These are phyloP conservation scores for Bombus pascuorum DNA, from an alignment of 1,140 invertebrate genomes.

Conservation along the genomic window DNA sequence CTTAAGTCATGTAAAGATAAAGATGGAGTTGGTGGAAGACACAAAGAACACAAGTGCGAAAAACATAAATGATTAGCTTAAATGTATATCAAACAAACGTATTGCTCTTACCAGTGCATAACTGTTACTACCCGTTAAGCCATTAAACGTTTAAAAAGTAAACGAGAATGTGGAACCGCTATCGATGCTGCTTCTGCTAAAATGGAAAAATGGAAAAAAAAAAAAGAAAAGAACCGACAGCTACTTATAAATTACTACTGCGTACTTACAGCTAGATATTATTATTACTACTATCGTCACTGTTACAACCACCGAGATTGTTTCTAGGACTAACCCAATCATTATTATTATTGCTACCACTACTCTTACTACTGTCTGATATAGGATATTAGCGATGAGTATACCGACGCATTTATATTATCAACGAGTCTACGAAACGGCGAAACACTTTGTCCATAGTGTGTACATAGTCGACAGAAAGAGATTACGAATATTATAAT, in stretches of 20 bases:
- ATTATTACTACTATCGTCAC: conserved; percentile 59
- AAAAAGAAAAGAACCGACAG: conserved; percentile 27
- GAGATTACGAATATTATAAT: conserved; percentile 55
- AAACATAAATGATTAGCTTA: conserved; percentile 62
- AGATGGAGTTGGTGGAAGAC: not conserved
- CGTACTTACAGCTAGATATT: conserved; percentile 62
- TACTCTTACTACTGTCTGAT: conserved; percentile 67
- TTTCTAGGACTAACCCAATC: conserved; percentile 43
- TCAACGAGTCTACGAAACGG: conserved; percentile 54
- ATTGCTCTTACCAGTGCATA: conserved; percentile 59
- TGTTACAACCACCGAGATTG: conserved; percentile 53
- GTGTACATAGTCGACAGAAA: conserved; percentile 64
- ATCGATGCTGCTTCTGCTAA: conserved; percentile 55
- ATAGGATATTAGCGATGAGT: conserved; percentile 67
- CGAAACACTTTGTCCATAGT: conserved; percentile 66
- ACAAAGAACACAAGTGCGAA: too few species aligned
- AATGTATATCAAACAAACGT: conserved; percentile 73
- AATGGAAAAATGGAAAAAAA: conserved; percentile 12
- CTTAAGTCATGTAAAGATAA: conserved; percentile 71
- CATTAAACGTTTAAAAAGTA: conserved; percentile 41
- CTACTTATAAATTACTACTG: conserved; percentile 63
- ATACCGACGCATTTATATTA: conserved; percentile 68
- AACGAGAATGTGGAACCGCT: conserved; percentile 25
- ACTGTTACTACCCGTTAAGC: conserved; percentile 66
- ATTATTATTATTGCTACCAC: conserved; percentile 67